Base-by-base conservation (phyloP, 2,888 invertebrate genomes). In the Pheosia tremula region DNA sequence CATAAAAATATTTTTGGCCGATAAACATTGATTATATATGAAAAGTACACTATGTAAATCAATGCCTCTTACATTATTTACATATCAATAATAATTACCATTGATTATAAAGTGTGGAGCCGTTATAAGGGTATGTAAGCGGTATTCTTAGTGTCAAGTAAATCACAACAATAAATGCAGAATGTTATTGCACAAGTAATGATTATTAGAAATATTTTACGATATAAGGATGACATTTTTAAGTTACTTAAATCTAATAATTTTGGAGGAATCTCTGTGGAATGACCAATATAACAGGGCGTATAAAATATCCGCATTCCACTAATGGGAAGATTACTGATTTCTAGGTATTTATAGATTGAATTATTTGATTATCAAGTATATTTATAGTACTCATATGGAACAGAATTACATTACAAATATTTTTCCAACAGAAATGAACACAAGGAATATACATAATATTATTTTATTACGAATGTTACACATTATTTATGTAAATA, bases 1-100 rank as follows among this genome's bases (percentile, higher is more conserved):
- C 67, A 77, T 74, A 75, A 75, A 69, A 74, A 81, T 77, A 79
- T 79, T 81, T 84, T 86, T 84, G 83, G 83, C 84, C 79, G 77
- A 82, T 82, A 66, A 24, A 24, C 24, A 24, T 24, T 24, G 24
- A 24, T 24, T 24, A 24, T 24, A 24, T 24, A 24, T 24, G 24
- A 24, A 24, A 24, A 24, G 24, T 24, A 24, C 24, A 24, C 24
- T 24, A 24, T 24, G 24, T 24, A 24, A 24, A 24, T 24, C 24
- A 24, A 63, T 67, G 74, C 76, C 81, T 79, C 78, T 78, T 73
- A 81, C 74, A 80, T 79, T 86, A 85, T 84, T 79, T 83, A 86
- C 84, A 83, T 70, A 66, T 67, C 69, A 68, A 53, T 65, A 70
- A 64, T 61, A 74, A 60, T 70, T 57, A 59, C 66, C 65, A 62